Percentiles rank a stretch among this genome's conserved stretches.
Conservation (phyloP, 2,888 invertebrate genomes). For the Artemia sinica region DNA sequence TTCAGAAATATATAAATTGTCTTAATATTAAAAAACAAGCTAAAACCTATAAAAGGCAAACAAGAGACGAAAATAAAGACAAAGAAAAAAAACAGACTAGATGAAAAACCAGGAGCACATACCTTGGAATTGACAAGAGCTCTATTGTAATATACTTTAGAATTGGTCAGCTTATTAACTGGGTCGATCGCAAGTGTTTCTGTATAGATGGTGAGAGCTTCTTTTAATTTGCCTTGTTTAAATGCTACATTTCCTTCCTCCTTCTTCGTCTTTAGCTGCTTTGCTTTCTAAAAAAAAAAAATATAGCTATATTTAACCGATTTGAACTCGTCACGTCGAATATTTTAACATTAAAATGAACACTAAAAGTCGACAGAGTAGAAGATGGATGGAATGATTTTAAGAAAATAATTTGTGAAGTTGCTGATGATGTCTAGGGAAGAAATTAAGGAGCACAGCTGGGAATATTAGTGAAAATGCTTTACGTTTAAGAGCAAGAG, state of each 20-base stretch:
- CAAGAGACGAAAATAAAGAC: too few species aligned
- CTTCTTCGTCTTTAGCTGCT: conserved; percentile 67
- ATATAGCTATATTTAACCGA: conserved; percentile 7
- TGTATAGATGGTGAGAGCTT: conserved; percentile 64
- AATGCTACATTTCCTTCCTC: conserved; percentile 80
- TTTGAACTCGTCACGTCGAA: conserved; percentile 12
- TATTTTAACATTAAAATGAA: conserved; percentile 16
- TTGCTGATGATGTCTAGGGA: too few species aligned
- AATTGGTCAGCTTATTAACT: conserved; percentile 49
- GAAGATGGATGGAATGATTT: background rate
- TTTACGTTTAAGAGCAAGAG: too few species aligned
- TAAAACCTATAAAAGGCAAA: too few species aligned
- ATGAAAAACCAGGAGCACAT: background rate
- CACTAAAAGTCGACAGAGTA: conserved; percentile 23
- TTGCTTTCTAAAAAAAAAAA: conserved; percentile 45
- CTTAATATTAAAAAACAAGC: too few species aligned
- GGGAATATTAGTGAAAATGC: background rate
- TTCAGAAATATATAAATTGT: too few species aligned
- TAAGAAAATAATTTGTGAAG: too few species aligned
- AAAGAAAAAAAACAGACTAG: background rate
- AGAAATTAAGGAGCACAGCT: conserved; percentile 13
- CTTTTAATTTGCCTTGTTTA: conserved; percentile 56
- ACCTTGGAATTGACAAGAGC: conserved; percentile 62
- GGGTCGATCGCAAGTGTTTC: conserved; percentile 72
- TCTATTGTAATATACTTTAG: conserved; percentile 46